These are phyloP conservation scores for Hucho hucho DNA, from an alignment of 2,113 vertebrate species.

Conservation along the genomic window DNA sequence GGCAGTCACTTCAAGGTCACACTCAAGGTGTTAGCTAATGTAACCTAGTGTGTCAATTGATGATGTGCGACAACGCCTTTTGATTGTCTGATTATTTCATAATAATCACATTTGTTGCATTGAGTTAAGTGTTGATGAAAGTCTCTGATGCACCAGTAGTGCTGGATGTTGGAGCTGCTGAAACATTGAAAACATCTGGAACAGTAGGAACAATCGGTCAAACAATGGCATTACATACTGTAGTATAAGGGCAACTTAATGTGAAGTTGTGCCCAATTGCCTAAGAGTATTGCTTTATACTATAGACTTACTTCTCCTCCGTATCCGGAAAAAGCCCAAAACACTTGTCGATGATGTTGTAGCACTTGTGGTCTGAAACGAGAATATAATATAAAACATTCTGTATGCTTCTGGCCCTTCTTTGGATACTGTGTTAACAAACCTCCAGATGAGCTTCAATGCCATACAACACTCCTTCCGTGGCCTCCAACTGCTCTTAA, in stretches of 20 bases:
- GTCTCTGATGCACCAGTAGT: not conserved
- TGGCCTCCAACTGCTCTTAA: too few species aligned
- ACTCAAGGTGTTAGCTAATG: too few species aligned
- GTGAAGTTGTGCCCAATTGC: too few species aligned
- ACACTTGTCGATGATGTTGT: slow-evolving; percentile 20
- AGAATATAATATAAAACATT: not conserved
- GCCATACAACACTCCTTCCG: too few species aligned
- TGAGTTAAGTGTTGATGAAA: slow-evolving; percentile 16
- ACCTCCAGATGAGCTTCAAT: too few species aligned
- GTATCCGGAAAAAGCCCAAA: slow-evolving; percentile 5
- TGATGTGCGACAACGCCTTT: too few species aligned
- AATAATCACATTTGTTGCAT: not conserved
- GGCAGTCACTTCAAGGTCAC: too few species aligned
- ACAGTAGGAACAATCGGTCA: not conserved
- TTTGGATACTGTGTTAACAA: too few species aligned
- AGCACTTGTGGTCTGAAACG: slow-evolving; percentile 43
- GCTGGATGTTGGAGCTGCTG: not conserved
- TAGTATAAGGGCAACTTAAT: too few species aligned
- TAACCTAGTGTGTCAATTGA: too few species aligned
- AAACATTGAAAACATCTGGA: slow-evolving; percentile 43
- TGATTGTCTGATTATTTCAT: too few species aligned
- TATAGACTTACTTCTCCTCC: slow-evolving; percentile 30
- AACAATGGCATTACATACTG: not conserved
- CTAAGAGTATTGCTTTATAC: not conserved
- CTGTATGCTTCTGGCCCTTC: too few species aligned